Percentiles rank a stretch among this genome's conserved stretches.
These are phyloP conservation scores for Cladopsammia gracilis DNA, from an alignment of 64 coral and sea anemone species.

Conservation along the genomic window DNA sequence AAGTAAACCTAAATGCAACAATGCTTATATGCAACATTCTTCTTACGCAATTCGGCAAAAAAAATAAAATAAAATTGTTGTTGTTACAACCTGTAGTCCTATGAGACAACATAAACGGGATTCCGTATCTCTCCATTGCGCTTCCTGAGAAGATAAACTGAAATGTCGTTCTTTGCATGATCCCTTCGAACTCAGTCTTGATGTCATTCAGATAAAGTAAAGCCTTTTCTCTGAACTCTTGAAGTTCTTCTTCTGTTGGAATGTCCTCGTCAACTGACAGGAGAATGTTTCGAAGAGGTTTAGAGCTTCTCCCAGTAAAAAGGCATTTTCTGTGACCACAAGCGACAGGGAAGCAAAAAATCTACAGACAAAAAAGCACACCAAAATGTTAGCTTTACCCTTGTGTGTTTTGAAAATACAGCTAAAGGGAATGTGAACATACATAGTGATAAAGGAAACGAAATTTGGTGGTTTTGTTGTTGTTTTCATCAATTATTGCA, in stretches of 20 bases:
- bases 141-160: conserved; percentile 49
- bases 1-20: too few relatives aligned
- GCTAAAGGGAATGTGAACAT: too few relatives aligned
- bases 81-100: too few relatives aligned
- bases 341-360: neutral
- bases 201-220: neutral
- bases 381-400: too few relatives aligned
- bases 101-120: conserved; percentile 1
- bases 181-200: neutral
- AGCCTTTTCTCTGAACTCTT: conserved; percentile 1
- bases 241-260: conserved; percentile 21
- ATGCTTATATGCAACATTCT: too few relatives aligned
- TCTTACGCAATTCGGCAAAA: too few relatives aligned
- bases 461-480: too few relatives aligned
- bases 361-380: too few relatives aligned
- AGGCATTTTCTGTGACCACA: conserved; percentile 60
- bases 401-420: too few relatives aligned
- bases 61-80: too few relatives aligned
- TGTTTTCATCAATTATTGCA: too few relatives aligned
- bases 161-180: neutral
- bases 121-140: conserved; percentile 42
- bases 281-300: conserved; percentile 12
- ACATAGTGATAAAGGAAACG: too few relatives aligned
- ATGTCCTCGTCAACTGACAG: conserved; percentile 23
- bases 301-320: conserved; percentile 43